These are phyloP conservation scores for Drosophila ambigua DNA, from an alignment of 1,140 invertebrate species.

Conservation along the genomic window DNA sequence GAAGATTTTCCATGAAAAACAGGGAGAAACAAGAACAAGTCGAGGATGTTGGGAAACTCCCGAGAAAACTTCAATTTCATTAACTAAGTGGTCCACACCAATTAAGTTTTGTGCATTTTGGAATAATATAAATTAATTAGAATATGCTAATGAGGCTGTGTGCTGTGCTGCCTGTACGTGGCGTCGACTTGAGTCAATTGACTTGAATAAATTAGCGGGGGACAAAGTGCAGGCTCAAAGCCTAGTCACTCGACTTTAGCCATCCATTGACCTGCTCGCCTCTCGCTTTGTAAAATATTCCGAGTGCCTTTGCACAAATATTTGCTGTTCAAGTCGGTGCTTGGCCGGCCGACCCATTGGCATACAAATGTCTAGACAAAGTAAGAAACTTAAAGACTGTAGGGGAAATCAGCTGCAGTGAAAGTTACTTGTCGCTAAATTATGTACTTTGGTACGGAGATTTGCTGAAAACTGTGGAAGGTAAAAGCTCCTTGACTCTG, in stretches of 20 bases:
- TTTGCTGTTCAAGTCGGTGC: constrained; percentile 23
- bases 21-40: neutral
- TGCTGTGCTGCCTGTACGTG: constrained; percentile 15
- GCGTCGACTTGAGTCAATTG: constrained; percentile 62
- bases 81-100: constrained; percentile 79
- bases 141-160: constrained; percentile 73
- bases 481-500: too few relatives aligned
- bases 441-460: neutral
- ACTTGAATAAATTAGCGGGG: constrained; percentile 75
- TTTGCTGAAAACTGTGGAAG: too few relatives aligned
- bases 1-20: constrained; percentile 30
- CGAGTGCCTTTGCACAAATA: constrained; percentile 29
- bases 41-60: neutral
- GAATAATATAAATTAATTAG: constrained; percentile 83
- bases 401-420: neutral
- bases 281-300: constrained; percentile 9
- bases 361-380: constrained; percentile 22
- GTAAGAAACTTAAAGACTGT: neutral
- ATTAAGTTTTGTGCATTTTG: constrained; percentile 80
- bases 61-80: constrained; percentile 71
- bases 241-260: constrained; percentile 39
- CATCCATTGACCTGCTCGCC: constrained; percentile 30
- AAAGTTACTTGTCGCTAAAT: too few relatives aligned
- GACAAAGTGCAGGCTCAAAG: constrained; percentile 52
- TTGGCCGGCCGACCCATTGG: neutral